Evolutionary conservation across 2,888 invertebrate genomes (phyloP).

Genomic region (Heliconius hortense): DNA sequence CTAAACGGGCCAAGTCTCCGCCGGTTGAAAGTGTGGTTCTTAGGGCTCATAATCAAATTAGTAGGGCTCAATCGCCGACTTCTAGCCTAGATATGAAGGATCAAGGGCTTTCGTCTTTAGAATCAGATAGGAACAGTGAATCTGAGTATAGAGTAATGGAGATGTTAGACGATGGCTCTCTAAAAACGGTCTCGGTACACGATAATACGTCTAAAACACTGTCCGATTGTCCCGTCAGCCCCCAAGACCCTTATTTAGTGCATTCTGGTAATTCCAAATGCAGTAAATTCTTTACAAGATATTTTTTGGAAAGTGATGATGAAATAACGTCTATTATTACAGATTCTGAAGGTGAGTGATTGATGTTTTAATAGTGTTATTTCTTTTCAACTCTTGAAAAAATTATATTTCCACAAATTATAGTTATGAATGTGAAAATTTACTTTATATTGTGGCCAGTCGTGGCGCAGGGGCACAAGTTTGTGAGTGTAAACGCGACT

Average conservation of each 20-base stretch:
- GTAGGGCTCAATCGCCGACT: conserved; percentile 63
- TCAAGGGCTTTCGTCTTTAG: conserved; percentile 55
- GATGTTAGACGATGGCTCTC: conserved; percentile 78
- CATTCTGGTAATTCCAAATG: conserved; percentile 82
- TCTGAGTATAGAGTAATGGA: conserved; percentile 77
- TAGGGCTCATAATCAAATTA: conserved; percentile 75
- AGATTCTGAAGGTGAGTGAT: conserved; percentile 84
- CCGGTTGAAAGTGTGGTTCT: conserved; percentile 71
- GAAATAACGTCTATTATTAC: conserved; percentile 87
- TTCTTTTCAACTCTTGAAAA: background rate
- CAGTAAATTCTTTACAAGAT: conserved; percentile 85
- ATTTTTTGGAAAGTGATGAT: conserved; percentile 86
- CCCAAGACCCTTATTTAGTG: conserved; percentile 76
- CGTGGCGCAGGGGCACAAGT: no score
- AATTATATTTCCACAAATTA: background rate
- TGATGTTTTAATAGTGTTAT: background rate
- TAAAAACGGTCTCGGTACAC: conserved; percentile 76
- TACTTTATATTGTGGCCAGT: no score
- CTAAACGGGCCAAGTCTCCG: conserved; percentile 70
- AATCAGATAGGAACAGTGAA: conserved; percentile 72
- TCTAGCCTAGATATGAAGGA: conserved; percentile 59
- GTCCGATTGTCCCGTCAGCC: conserved; percentile 72
- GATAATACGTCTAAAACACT: conserved; percentile 78
- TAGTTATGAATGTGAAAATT: background rate
- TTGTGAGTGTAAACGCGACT: no score